Evolutionary conservation across 1,140 invertebrate genomes (phyloP).

Genomic region (Radopholus similis): DNA sequence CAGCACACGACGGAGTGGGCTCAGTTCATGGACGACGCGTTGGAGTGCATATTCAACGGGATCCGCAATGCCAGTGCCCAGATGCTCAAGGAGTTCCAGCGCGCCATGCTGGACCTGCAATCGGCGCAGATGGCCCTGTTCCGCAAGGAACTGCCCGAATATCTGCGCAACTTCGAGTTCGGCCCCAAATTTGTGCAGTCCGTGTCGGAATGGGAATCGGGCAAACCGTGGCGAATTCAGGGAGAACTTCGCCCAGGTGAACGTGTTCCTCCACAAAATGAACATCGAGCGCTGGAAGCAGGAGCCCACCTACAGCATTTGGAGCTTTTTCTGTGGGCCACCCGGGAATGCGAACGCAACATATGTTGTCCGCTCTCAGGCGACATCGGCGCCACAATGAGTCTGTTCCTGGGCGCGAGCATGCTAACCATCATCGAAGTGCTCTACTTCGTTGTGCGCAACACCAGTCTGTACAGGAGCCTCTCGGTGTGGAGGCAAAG

Average conservation of each 20-base stretch:
- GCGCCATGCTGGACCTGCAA: slow-evolving; percentile 48
- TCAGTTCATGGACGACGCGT: slow-evolving; percentile 49
- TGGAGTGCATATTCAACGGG: slow-evolving; percentile 49
- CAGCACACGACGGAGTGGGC: slow-evolving; percentile 33
- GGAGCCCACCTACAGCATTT: slow-evolving; percentile 57
- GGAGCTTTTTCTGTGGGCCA: slow-evolving; percentile 52
- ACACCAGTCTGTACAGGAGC: slow-evolving; percentile 4
- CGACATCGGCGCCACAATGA: slow-evolving; percentile 56
- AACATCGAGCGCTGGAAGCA: slow-evolving; percentile 56
- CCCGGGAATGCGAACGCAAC: no score
- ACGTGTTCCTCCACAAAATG: slow-evolving; percentile 59
- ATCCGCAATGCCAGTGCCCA: slow-evolving; percentile 45
- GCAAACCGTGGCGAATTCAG: slow-evolving; percentile 27
- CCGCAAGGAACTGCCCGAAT: slow-evolving; percentile 54
- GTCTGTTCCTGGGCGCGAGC: slow-evolving; percentile 51
- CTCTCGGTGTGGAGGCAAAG: slow-evolving; percentile 8
- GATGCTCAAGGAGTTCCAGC: slow-evolving; percentile 50
- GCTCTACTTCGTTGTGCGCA: slow-evolving; percentile 47
- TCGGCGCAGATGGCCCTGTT: slow-evolving; percentile 43
- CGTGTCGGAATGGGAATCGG: background rate
- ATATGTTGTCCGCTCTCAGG: no score
- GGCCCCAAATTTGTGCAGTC: slow-evolving; percentile 53
- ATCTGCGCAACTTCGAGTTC: slow-evolving; percentile 56
- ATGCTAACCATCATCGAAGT: slow-evolving; percentile 58
- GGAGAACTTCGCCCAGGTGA: slow-evolving; percentile 59